Evolutionary conservation across 2,113 vertebrate genomes (phyloP), one percentile per base, ranked within the genome.

Genomic region (Balaeniceps rex): DNA sequence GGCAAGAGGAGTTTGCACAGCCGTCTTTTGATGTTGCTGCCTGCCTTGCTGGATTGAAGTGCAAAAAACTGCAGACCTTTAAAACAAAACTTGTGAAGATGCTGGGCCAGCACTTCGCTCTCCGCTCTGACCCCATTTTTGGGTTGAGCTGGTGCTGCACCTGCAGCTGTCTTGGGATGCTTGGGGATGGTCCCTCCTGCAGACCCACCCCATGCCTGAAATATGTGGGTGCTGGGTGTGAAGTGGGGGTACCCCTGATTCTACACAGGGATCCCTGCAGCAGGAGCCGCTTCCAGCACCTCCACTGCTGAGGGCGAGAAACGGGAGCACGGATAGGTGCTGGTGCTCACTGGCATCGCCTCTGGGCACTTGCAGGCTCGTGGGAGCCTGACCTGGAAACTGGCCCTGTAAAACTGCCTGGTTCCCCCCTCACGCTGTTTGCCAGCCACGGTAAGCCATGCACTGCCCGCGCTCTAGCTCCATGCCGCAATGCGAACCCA

Each of bases 221-320:
- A 22, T 0, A 0, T 0, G 3, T 0, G 3, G 61, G 46, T 7
- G n/a, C 70, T 80, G 63, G 23, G 5, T 31, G 33, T 55, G 68
- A 72, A 28, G 22, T 11, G 57, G 4, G 54, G 40, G 2, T 29
- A 40, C 24, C 31, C 18, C 47, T 24, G 7, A 24, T 31, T 19
- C 58, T 66, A 28, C 24, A 25, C 19, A 44, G 38, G 42, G 29
- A 4, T 46, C 8, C 9, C 21, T 44, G n/a, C 34, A 16, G 31
- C 31, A 34, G 44, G 19, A 64, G 26, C 40, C 1, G 0, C 24
- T 71, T 54, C 12, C n/a, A 63, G 34, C 54, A 61, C 11, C 46
- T 68, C n/a, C 5, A 5, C 22, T 33, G 60, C 36, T 3, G 4
- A 31, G 12, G 17, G 17, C 1, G 12, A 82, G 65, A 46, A 70